phyloP scores from a whole-genome alignment of 2,113 vertebrate species.

The Pseudonaja textilis region DNA sequence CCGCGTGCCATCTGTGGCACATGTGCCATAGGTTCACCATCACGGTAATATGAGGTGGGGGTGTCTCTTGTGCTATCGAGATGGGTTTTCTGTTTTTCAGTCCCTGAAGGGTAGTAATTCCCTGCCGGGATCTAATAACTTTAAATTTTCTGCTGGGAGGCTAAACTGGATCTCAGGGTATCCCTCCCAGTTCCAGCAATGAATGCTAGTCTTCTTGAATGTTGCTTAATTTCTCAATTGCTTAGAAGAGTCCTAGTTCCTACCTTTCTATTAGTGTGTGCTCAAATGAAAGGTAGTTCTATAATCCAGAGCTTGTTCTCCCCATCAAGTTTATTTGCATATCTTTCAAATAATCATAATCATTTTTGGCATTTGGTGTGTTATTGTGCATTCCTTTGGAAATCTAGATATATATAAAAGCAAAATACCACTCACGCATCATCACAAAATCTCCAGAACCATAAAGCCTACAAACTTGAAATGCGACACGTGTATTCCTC shows the following conservation, averaged over 20 bases:
- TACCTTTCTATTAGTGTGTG: background rate
- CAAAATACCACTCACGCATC: too few relatives aligned
- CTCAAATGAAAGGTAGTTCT: background rate
- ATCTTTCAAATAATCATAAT: background rate
- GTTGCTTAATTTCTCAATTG: background rate
- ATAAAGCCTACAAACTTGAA: too few relatives aligned
- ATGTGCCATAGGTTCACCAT: too few relatives aligned
- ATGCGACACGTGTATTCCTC: too few relatives aligned
- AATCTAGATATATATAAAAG: too few relatives aligned
- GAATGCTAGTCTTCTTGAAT: background rate
- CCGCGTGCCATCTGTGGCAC: too few relatives aligned
- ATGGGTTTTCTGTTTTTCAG: background rate
- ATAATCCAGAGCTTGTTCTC: background rate
- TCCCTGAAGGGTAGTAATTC: background rate
- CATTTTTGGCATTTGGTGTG: background rate
- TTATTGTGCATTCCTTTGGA: background rate
- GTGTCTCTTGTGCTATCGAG: fast-evolving
- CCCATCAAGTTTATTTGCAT: background rate
- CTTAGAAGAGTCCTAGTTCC: background rate
- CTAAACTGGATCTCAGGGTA: background rate
- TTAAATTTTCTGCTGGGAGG: background rate
- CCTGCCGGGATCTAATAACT: background rate
- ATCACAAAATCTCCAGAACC: too few relatives aligned
- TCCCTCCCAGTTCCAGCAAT: background rate
- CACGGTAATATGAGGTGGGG: background rate